Percentiles rank a stretch among this genome's conserved stretches.
Evolutionary conservation across 2,113 vertebrate species (phyloP).

Genomic region (Phyllostomus hastatus): DNA sequence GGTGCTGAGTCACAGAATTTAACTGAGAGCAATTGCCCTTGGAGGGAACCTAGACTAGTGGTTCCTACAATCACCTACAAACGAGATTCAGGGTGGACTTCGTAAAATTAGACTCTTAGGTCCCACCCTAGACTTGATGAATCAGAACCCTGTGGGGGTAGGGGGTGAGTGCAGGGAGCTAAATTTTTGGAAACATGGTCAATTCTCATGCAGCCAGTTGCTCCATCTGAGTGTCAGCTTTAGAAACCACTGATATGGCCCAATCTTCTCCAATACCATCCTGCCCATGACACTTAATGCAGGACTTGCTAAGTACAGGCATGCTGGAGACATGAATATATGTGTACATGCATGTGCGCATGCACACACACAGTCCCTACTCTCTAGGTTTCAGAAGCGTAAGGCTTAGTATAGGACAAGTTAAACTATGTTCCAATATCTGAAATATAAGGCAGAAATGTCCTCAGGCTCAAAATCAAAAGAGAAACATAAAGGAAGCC

Average conservation of each 20-base stretch:
- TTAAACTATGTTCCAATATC: background rate
- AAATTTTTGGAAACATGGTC: background rate
- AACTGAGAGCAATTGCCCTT: background rate
- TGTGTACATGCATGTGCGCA: background rate
- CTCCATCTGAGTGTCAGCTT: background rate
- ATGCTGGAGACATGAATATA: background rate
- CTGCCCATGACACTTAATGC: background rate
- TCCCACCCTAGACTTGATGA: background rate
- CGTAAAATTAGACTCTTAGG: background rate
- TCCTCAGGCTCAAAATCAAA: background rate
- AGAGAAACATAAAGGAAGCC: background rate
- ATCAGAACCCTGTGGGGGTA: background rate
- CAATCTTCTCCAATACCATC: background rate
- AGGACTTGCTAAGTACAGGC: too few species aligned
- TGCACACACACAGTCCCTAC: background rate
- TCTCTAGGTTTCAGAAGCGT: background rate
- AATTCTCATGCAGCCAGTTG: background rate
- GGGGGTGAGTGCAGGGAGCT: background rate
- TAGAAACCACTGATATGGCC: background rate
- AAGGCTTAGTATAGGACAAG: background rate
- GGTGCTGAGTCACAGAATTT: background rate
- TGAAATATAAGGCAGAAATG: background rate
- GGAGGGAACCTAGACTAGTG: background rate
- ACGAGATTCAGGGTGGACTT: background rate
- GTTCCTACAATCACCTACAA: background rate